Conservation (phyloP, 2,888 invertebrate genomes). For the Pseudococcus longispinus region DNA sequence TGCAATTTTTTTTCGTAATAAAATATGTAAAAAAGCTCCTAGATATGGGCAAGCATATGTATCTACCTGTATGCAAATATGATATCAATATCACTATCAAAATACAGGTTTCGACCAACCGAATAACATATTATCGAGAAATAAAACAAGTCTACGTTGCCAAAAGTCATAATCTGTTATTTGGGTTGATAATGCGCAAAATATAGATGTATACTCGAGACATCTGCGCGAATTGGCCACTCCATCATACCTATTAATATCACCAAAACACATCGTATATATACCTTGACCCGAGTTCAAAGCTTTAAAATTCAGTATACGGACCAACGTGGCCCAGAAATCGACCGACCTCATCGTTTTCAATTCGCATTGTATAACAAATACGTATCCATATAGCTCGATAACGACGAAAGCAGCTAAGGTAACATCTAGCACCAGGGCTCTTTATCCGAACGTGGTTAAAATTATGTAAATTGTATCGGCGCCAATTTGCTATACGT, state of each 20-base stretch:
- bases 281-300: background rate
- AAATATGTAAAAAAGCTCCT: background rate
- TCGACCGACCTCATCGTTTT: background rate
- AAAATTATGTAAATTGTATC: conserved; percentile 6
- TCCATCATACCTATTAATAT: background rate
- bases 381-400: background rate
- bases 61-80: background rate
- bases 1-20: background rate
- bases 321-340: background rate
- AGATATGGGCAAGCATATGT: background rate
- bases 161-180: background rate
- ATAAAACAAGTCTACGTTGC: background rate
- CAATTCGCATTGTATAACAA: background rate
- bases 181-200: too few species aligned
- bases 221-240: too few species aligned
- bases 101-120: background rate
- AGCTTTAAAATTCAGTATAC: background rate
- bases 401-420: background rate
- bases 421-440: background rate
- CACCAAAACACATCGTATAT: background rate
- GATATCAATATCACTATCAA: background rate
- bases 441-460: background rate
- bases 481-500: background rate
- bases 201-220: too few species aligned
- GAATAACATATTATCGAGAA: background rate